Base-by-base conservation (phyloP, 2,797 vertebrate genomes). In the Squalus acanthias region DNA sequence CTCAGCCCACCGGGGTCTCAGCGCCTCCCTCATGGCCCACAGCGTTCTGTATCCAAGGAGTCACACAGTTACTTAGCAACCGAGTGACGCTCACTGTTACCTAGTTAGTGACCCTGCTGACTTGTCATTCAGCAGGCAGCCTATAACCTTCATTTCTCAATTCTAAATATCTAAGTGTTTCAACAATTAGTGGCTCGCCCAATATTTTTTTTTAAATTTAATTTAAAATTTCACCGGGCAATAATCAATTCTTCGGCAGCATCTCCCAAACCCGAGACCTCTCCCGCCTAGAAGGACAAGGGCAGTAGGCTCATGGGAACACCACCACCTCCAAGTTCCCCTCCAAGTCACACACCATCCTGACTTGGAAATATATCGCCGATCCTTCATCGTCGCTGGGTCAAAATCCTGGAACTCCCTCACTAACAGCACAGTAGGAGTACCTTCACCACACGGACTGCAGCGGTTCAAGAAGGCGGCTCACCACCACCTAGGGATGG, bases 61-160 rank as follows among this genome's bases (percentile, higher is more conserved):
- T 39, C 12, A 72, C 46, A 70, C 46, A 72, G 93, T 72, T 57
- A 95, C 94, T 93, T 93, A 69, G 70, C 94, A 72, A 95, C 70
- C 24, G 46, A 74, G 69, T 74, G 7, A 3, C 29, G 17, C 46
- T n/a, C 67, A 95, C 94, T 72, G 65, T 93, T 67, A 93, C 91
- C 91, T 67, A 46, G 57, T 69, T 69, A 39, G 65, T 93, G 91
- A 69, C 63, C 17, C 63, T 92, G 60, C 67, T 65, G 26, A 29
- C 24, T 57, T 88, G 57, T 24, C 89, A 65, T 39, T 8, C 15
- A 67, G 67, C 33, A n/a, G 60, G 17, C 33, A 92, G 29, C 15
- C 89, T 57, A 24, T 9, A 39, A 69, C 67, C 65, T 93, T 67
- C 69, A 46, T 93, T 46, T 93, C 33, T 92, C 33, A 24, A 10